Evolutionary conservation across 2,888 invertebrate species (phyloP), one percentile per base, ranked within the genome.

Genomic region (Sarcophaga caerulescens): DNA sequence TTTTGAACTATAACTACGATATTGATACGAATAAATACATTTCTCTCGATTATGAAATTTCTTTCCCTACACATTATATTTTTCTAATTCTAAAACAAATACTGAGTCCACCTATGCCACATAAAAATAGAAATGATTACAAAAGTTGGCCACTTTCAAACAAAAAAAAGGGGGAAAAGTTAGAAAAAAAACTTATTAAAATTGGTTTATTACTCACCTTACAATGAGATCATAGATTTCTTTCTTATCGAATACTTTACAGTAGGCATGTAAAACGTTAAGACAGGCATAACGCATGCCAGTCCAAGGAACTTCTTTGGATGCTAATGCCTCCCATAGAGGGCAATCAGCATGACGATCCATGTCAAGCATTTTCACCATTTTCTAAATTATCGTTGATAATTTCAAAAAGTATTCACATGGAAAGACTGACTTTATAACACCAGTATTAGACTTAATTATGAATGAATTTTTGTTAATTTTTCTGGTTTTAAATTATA

Each of bases 231-330:
- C 96, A 93, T 96, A 94, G 66, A 97, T 94, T 94, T 96, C 96
- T 93, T 95, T 95, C 91, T 96, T 95, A 91, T 96, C 96, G 93
- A 97, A 97, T 90, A 97, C 97, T 93, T 97, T 97, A 94, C 97
- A 97, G 94, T 97, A 97, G 80, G 97, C 94, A 91, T 96, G 96
- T 85, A 97, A 94, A 81, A 97, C 96, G 94, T 96, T 96, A 88
- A 97, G 94, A 93, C 97, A 97, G 88, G 97, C 96, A 93, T 96
- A 96, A 90, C 96, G 95, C 92, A 97, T 95, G 69, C 97, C 97
- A n/a, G 96, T 96, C 97, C 97, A 97, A 86, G 96, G 96, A 88
- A 95, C 93, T 81, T 92, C 90, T 78, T 94, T 90, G 81, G 91
- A 92, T 82, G 92, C 92, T 94, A 95, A 92, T 87, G 94, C 95